These are phyloP conservation scores for Spodoptera littoralis DNA, from an alignment of 2,888 invertebrate genomes.

Conservation along the genomic window DNA sequence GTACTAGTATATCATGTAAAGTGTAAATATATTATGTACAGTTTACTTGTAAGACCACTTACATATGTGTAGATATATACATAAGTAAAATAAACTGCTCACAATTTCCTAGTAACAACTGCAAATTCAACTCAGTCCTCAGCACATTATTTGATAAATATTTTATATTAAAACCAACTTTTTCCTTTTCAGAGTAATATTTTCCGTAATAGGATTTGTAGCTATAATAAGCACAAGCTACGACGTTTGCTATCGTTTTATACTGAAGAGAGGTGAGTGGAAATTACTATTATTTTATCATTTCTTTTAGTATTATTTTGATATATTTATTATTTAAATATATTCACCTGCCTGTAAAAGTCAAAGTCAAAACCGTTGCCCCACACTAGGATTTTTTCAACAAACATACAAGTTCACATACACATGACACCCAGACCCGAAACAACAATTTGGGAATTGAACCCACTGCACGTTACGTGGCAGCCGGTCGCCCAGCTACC, in stretches of 20 bases:
- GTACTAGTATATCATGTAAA: too few species aligned
- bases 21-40: too few species aligned
- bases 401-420: too few species aligned
- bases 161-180: neutral
- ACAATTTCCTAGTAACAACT: neutral
- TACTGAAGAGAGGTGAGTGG: constrained; percentile 54
- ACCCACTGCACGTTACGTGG: too few species aligned
- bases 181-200: constrained; percentile 36
- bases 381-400: too few species aligned
- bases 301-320: neutral
- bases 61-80: too few species aligned
- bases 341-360: neutral
- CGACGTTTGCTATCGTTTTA: constrained; percentile 62
- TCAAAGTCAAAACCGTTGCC: too few species aligned
- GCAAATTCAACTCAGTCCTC: neutral
- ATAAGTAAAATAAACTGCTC: too few species aligned
- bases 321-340: neutral
- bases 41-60: too few species aligned
- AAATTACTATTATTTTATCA: neutral
- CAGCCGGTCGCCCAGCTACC: too few species aligned
- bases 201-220: constrained; percentile 57
- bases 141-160: neutral
- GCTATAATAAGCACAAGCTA: constrained; percentile 68
- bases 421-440: too few species aligned
- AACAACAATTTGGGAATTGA: too few species aligned